Conservation (phyloP, 2,797 vertebrate species). For the Oryzias dopingdopingensis region DNA sequence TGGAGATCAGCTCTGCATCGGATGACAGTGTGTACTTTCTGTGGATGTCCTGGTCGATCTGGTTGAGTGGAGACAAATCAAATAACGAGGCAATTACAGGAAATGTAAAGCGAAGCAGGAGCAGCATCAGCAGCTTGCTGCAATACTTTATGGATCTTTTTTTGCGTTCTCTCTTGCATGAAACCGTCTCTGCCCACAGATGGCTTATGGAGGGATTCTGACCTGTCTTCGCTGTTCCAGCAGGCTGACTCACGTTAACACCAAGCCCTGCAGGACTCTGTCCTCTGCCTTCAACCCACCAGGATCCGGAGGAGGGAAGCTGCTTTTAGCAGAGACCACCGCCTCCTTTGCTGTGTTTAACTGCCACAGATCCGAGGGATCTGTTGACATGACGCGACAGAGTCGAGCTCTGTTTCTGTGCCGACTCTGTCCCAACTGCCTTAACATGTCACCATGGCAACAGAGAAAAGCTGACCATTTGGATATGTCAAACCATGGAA, state of each 20-base stretch:
- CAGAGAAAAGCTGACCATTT: no score
- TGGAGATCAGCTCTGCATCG: constrained; percentile 83
- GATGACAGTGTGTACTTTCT: constrained; percentile 88
- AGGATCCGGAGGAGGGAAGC: background rate
- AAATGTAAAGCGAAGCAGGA: constrained; percentile 59
- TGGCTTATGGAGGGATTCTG: constrained; percentile 38
- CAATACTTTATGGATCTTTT: constrained; percentile 57
- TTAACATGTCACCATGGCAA: no score
- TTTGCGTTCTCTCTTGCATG: constrained; percentile 37
- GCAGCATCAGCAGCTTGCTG: constrained; percentile 37
- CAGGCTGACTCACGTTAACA: constrained; percentile 45
- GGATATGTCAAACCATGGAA: no score
- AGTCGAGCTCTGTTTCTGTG: no score
- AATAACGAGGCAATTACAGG: constrained; percentile 69
- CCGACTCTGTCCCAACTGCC: no score
- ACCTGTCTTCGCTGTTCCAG: constrained; percentile 12
- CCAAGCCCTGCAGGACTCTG: constrained; percentile 27
- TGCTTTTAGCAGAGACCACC: background rate
- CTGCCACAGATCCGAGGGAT: background rate
- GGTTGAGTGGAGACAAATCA: constrained; percentile 64
- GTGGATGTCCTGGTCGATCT: constrained; percentile 90
- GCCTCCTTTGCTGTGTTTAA: background rate
- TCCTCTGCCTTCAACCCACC: constrained; percentile 7
- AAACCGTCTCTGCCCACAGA: constrained; percentile 43
- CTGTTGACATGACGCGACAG: no score